A percentile compares a stretch with the other conserved stretches of the same genome.
Evolutionary conservation across 2,797 vertebrate species (phyloP).

Genomic region (Gymnothorax reevesii): DNA sequence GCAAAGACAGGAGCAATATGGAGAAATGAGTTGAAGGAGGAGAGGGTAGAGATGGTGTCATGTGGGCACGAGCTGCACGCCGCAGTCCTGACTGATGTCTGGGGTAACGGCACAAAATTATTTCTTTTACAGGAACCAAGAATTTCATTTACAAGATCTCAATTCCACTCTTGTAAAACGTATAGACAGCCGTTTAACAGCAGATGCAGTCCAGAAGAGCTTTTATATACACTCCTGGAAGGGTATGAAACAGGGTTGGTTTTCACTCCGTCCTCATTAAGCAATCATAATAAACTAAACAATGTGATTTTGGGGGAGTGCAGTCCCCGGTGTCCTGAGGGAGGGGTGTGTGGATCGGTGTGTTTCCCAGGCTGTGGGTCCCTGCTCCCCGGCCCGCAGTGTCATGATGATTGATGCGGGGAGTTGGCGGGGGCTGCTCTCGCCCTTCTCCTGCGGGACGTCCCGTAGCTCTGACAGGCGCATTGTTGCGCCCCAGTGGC

Average conservation of each 20-base stretch:
- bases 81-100: neutral
- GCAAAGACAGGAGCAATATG: slow-evolving; percentile 47
- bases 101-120: slow-evolving; percentile 8
- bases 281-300: slow-evolving; percentile 73
- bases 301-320: slow-evolving; percentile 70
- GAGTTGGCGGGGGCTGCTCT: slow-evolving; percentile 69
- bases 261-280: slow-evolving; percentile 71
- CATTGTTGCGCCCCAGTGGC: slow-evolving; percentile 65
- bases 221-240: slow-evolving; percentile 64
- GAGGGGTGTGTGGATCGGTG: slow-evolving; percentile 58
- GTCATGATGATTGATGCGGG: slow-evolving; percentile 77
- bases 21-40: slow-evolving; percentile 46
- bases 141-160: slow-evolving; percentile 59
- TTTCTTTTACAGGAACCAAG: slow-evolving; percentile 64
- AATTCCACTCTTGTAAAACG: slow-evolving; percentile 46
- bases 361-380: slow-evolving; percentile 67
- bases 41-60: neutral
- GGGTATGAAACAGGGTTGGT: slow-evolving; percentile 52
- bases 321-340: slow-evolving; percentile 48
- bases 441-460: slow-evolving; percentile 67
- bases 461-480: slow-evolving; percentile 69
- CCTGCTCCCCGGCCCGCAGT: slow-evolving; percentile 44
- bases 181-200: slow-evolving; percentile 64
- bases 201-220: slow-evolving; percentile 51
- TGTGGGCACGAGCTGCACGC: neutral